Percentiles rank a stretch among this genome's conserved stretches.
phyloP scores from a whole-genome alignment of 1,140 invertebrate species.

The Pogonomyrmex barbatus region DNA sequence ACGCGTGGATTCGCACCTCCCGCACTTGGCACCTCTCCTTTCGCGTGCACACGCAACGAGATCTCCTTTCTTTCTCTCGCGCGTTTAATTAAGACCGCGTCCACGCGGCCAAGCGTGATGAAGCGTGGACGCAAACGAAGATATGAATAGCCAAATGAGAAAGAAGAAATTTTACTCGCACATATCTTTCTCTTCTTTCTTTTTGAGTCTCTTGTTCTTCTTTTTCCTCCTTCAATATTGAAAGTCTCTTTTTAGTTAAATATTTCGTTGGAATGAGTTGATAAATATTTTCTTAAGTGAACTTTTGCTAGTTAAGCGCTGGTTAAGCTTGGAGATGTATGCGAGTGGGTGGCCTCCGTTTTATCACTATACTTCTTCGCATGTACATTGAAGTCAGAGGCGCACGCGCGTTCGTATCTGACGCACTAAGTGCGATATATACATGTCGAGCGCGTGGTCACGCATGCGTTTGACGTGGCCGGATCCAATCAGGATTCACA shows the following conservation, averaged over 20 bases:
- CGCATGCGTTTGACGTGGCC: slow-evolving; percentile 66
- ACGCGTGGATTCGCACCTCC: slow-evolving; percentile 82
- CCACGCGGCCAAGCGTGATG: neutral
- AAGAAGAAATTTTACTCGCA: neutral
- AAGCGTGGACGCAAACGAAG: neutral
- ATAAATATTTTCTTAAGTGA: neutral
- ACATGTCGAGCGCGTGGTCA: slow-evolving; percentile 43
- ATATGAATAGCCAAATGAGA: neutral
- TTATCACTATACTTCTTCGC: slow-evolving; percentile 42
- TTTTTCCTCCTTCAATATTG: neutral
- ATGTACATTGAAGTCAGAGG: slow-evolving; percentile 8
- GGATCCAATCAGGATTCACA: slow-evolving; percentile 69
- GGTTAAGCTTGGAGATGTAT: neutral
- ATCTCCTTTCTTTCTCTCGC: slow-evolving; percentile 31
- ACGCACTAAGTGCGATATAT: slow-evolving; percentile 39
- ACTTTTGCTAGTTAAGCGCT: neutral
- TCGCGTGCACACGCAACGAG: slow-evolving; percentile 53
- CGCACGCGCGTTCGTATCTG: slow-evolving; percentile 50
- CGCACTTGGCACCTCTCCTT: slow-evolving; percentile 66
- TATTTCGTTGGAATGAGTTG: no score
- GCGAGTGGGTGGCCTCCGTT: neutral
- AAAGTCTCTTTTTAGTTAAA: neutral
- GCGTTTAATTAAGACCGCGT: slow-evolving; percentile 54
- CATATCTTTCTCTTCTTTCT: neutral
- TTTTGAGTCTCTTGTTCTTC: neutral